Conservation (phyloP, 1,140 invertebrate genomes). For the Leptonema lineaticorne region DNA sequence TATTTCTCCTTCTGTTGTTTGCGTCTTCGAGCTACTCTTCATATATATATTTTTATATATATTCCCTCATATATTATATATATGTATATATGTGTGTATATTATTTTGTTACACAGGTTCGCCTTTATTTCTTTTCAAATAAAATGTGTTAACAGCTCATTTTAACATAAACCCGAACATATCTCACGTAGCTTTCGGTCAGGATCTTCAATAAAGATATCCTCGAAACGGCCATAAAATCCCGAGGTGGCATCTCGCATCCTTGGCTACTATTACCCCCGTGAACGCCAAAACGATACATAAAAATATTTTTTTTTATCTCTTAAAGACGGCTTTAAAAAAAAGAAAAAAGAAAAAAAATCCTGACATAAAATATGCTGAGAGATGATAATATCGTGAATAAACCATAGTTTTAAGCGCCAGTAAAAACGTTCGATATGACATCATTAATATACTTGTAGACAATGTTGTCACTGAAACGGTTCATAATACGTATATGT, state of each 20-base stretch:
- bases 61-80: too few relatives aligned
- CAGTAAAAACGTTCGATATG: neutral
- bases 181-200: constrained; percentile 29
- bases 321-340: too few relatives aligned
- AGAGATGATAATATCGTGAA: neutral
- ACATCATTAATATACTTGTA: too few relatives aligned
- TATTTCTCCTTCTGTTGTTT: too few relatives aligned
- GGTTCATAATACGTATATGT: too few relatives aligned
- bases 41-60: too few relatives aligned
- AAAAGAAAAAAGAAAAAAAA: neutral
- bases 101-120: neutral
- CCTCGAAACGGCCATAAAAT: constrained; percentile 32
- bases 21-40: too few relatives aligned
- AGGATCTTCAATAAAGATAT: constrained; percentile 29
- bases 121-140: constrained; percentile 15
- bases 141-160: constrained; percentile 38
- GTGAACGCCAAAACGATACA: constrained; percentile 8
- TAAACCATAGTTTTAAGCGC: constrained; percentile 6
- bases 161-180: constrained; percentile 26
- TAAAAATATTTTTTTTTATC: constrained; percentile 10
- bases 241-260: constrained; percentile 31
- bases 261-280: constrained; percentile 16
- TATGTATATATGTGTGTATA: too few relatives aligned
- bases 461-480: too few relatives aligned
- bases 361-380: neutral